Base-by-base conservation (phyloP, 1,140 invertebrate species). In the Drosophila carrolli region DNA sequence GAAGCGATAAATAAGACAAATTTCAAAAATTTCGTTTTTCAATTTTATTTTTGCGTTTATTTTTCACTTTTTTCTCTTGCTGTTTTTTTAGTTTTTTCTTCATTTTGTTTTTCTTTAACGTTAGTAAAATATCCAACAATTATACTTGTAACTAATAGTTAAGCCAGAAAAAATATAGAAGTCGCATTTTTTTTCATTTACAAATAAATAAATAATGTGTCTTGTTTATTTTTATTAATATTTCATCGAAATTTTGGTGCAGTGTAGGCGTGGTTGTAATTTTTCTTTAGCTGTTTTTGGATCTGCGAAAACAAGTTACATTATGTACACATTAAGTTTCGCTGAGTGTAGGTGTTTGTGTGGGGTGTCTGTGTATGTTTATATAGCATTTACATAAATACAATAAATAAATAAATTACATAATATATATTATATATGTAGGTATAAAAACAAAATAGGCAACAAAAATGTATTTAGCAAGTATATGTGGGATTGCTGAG, bases 51-150 rank as follows among this genome's bases (percentile, higher is more conserved):
- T 81, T 77, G 67, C 66, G 37, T 81, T 86, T 86, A 75, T 85
- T 81, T 78, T 78, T 84, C 68, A 46, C 38, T 60, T 74, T 73
- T 59, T 75, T 51, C 23, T 74, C 56, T 75, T 59, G 35, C n/a
- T 63, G 41, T 46, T 59, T 44, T 44, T 80, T 68, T 75, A 73
- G 59, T 78, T 63, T 60, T 62, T 78, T 32, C 68, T 38, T 65
- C 41, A 59, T 67, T 75, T 61, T 46, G 51, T 67, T 65, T 85
- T 77, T 86, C 67, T 71, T 71, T 89, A 88, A 89, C 84, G 83
- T 88, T 88, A 88, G 83, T 88, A 88, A 88, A 88, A 88, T 88
- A 88, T 89, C 76, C 80, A 88, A 88, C 83, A 88, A 88, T 78
- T 89, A 74, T 80, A 83, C 83, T 88, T 80, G 63, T 83, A 88